A percentile compares a stretch with the other conserved stretches of the same genome.
These are phyloP conservation scores for Diacarnus erythraeanus DNA, from an alignment of 37 sponge, comb jelly and placozoan genomes.

Conservation along the genomic window DNA sequence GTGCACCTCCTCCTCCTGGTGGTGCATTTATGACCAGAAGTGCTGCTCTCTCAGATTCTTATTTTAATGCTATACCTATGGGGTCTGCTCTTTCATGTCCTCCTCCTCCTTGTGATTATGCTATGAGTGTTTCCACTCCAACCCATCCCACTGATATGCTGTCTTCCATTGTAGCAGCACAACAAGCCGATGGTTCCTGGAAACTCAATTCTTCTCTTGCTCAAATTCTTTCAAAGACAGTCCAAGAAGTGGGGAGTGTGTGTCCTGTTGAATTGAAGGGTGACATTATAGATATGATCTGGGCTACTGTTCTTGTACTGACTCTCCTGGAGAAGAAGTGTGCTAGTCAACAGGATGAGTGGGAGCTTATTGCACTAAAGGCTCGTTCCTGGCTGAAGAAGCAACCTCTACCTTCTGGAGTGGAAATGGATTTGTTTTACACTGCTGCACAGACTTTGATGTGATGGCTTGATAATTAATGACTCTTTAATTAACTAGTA, in stretches of 20 bases:
- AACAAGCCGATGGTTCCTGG: constrained; percentile 65
- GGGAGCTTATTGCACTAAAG: constrained; percentile 79
- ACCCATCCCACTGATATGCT: neutral
- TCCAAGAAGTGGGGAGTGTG: constrained; percentile 1
- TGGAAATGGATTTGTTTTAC: constrained; percentile 1
- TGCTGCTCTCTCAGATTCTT: no score
- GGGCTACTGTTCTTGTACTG: constrained; percentile 58
- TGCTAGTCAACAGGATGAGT: constrained; percentile 52
- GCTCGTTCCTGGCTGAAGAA: constrained; percentile 55
- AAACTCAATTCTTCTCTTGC: constrained; percentile 11
- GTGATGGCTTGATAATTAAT: no score
- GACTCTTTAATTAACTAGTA: no score
- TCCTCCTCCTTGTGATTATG: no score
- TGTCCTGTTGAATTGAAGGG: neutral
- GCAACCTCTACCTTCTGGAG: constrained; percentile 35
- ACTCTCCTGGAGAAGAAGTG: constrained; percentile 35
- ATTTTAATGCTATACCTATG: no score
- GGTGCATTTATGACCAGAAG: no score
- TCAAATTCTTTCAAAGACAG: constrained; percentile 6
- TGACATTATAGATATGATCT: no score
- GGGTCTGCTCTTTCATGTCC: no score
- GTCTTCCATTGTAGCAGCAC: constrained; percentile 36
- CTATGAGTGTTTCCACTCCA: no score
- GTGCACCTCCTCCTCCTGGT: no score
- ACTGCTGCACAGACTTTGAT: constrained; percentile 1